phyloP scores from a whole-genome alignment of 2,888 invertebrate genomes.

The Limnephilus marmoratus region DNA sequence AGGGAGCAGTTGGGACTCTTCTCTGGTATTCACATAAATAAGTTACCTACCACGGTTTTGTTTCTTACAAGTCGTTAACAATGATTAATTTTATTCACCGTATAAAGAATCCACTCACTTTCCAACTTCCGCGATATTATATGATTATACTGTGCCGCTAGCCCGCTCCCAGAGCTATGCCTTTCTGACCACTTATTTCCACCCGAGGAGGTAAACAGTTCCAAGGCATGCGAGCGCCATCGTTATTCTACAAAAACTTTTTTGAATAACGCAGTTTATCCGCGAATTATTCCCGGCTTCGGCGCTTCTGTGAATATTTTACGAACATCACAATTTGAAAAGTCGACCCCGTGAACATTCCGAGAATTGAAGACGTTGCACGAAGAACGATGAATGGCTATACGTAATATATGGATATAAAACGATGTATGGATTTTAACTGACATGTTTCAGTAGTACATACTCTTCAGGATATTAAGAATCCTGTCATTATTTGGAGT shows the following conservation, averaged over 20 bases:
- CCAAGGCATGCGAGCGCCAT: neutral
- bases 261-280: slow-evolving; percentile 2
- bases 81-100: no score
- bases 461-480: neutral
- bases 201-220: neutral
- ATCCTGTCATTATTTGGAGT: no score
- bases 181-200: slow-evolving; percentile 2
- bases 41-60: no score
- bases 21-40: no score
- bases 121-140: neutral
- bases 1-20: no score
- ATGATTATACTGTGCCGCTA: neutral
- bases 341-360: neutral
- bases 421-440: neutral
- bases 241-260: neutral
- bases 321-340: neutral
- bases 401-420: neutral
- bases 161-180: neutral
- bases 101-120: no score
- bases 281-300: neutral
- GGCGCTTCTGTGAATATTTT: neutral
- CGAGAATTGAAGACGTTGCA: neutral
- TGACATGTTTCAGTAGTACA: neutral
- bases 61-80: no score
- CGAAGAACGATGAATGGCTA: neutral